Base-by-base conservation (phyloP, 2,113 vertebrate species). In the Ptychochromis oligacanthus region DNA sequence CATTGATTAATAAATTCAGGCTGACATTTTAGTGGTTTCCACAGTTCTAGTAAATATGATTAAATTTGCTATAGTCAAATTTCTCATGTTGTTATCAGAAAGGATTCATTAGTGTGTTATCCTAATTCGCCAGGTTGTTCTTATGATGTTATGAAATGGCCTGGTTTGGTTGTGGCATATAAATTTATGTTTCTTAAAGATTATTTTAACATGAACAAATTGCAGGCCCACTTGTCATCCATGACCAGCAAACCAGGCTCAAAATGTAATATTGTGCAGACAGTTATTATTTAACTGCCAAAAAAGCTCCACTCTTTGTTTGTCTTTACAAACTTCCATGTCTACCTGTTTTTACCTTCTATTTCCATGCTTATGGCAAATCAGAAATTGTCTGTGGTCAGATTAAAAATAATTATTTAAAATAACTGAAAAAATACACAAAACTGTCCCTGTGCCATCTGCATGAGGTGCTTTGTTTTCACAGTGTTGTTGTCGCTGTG, bases 1-100 rank as follows among this genome's bases (percentile, higher is more conserved):
- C 86, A 83, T 83, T 89, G 92, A 92, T 88, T 89, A 93, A 93
- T 92, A 90, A 78, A 89, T 91, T 86, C 80, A 62, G 36, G 40
- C 74, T 89, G 89, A 84, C 92, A 90, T 93, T 90, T 89, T 86
- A 76, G 83, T 79, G 81, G 70, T 88, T 93, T 92, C 79, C 40
- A 79, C 82, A 85, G 77, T 89, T 85, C 61, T 61, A 77, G 84
- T 75, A 85, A 93, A 93, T 92, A 90, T 91, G 89, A 94, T 93
- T 87, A 88, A 89, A 82, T 85, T 91, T 91, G 60, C 87, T 84
- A 77, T 86, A 80, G 86, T 89, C 87, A 88, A 81, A 90, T 89
- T 92, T 85, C 61, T 77, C 26, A 18, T 78, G 83, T 75, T 85
- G 75, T 91, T 85, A 83, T 87, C 55, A 61, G 61, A 79, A 70